phyloP scores from a whole-genome alignment of 2,888 invertebrate species.

The Tholera decimalis region DNA sequence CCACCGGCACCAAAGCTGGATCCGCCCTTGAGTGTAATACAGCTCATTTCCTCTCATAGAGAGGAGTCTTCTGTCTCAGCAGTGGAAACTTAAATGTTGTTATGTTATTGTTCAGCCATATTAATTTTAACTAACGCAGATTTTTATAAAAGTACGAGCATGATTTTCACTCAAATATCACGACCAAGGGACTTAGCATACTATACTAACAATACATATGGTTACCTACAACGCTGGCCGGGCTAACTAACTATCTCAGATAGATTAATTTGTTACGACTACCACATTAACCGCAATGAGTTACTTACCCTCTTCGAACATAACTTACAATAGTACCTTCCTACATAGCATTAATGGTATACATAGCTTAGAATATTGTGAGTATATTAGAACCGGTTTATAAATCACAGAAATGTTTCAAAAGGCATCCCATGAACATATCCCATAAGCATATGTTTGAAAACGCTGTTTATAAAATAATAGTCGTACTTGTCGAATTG shows the following conservation, averaged over 20 bases:
- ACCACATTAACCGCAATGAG: conserved; percentile 54
- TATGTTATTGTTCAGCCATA: too few relatives aligned
- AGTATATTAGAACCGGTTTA: not conserved
- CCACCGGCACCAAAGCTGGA: too few relatives aligned
- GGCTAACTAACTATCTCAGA: conserved; percentile 33
- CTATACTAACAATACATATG: not conserved
- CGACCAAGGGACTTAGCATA: not conserved
- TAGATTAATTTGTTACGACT: conserved; percentile 55
- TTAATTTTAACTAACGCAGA: too few relatives aligned
- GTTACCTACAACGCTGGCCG: not conserved
- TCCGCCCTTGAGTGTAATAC: too few relatives aligned
- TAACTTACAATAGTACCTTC: conserved; percentile 7
- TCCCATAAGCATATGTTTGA: too few relatives aligned
- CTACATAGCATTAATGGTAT: not conserved
- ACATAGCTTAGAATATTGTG: not conserved
- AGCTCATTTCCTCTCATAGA: too few relatives aligned
- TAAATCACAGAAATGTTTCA: not conserved
- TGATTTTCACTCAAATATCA: not conserved
- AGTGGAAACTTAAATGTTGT: too few relatives aligned
- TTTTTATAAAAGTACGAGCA: too few relatives aligned
- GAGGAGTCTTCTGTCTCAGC: too few relatives aligned
- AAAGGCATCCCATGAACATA: too few relatives aligned
- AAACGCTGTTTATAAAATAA: too few relatives aligned
- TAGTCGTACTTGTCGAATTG: too few relatives aligned
- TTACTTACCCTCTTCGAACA: conserved; percentile 36